Conservation (phyloP, 2,797 vertebrate genomes). For the Sebastes hubbsi region DNA sequence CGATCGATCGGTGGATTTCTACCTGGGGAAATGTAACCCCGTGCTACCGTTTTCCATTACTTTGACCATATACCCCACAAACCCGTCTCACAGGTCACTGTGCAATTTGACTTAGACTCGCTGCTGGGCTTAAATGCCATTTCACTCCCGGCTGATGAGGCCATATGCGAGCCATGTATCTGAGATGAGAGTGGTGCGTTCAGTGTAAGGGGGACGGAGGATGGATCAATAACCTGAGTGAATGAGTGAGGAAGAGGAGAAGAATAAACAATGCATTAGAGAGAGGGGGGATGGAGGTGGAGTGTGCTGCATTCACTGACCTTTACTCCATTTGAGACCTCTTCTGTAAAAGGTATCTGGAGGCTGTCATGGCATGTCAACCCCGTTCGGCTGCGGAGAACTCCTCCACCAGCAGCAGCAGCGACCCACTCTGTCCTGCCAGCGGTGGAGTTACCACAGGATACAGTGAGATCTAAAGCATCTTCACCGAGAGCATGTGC, state of each 20-base stretch:
- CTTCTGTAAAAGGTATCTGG: constrained; percentile 44
- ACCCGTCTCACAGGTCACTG: background rate
- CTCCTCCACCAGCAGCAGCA: background rate
- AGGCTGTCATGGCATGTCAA: constrained; percentile 11
- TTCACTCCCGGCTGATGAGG: background rate
- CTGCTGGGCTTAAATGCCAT: constrained; percentile 31
- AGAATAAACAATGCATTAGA: background rate
- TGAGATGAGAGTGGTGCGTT: background rate
- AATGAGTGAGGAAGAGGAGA: background rate
- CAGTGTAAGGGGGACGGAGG: background rate
- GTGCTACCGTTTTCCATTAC: background rate
- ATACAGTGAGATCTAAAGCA: background rate
- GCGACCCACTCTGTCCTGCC: background rate
- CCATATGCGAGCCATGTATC: background rate
- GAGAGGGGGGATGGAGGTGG: background rate
- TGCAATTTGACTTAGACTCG: background rate
- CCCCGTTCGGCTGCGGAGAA: background rate
- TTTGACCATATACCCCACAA: background rate
- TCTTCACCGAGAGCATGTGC: background rate
- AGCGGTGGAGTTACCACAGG: background rate
- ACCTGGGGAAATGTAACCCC: background rate
- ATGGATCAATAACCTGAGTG: constrained; percentile 20
- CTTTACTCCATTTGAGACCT: constrained; percentile 28
- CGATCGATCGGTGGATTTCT: background rate
- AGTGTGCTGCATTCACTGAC: constrained; percentile 30